A percentile compares a stretch with the other conserved stretches of the same genome.
These are phyloP conservation scores for Oligia strigilis DNA, from an alignment of 2,888 invertebrate genomes.

Conservation along the genomic window DNA sequence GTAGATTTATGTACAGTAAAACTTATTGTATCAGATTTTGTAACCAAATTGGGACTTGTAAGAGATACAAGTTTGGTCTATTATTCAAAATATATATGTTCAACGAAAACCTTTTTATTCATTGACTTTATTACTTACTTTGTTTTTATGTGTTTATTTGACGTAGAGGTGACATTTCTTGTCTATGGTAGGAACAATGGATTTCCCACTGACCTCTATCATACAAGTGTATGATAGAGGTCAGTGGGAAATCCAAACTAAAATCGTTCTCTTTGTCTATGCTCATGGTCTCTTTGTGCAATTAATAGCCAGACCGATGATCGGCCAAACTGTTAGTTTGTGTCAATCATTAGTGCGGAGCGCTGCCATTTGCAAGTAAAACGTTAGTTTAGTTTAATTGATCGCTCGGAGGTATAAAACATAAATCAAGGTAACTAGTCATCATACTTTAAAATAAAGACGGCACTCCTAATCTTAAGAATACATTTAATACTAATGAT, in stretches of 20 bases:
- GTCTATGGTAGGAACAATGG: slow-evolving; percentile 10
- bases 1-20: slow-evolving; percentile 36
- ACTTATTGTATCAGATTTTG: slow-evolving; percentile 50
- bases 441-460: background rate
- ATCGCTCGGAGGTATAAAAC: slow-evolving; percentile 2
- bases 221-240: no score
- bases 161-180: slow-evolving; percentile 1
- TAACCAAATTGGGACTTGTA: slow-evolving; percentile 44
- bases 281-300: slow-evolving; percentile 34
- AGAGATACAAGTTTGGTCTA: slow-evolving; percentile 23
- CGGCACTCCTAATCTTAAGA: background rate
- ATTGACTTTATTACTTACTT: no score
- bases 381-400: slow-evolving; percentile 24
- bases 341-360: slow-evolving; percentile 20
- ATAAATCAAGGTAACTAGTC: background rate
- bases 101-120: slow-evolving; percentile 24
- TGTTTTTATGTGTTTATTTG: slow-evolving; percentile 13
- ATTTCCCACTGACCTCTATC: no score
- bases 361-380: slow-evolving; percentile 32
- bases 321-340: slow-evolving; percentile 31
- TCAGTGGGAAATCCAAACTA: background rate
- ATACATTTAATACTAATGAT: background rate
- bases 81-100: slow-evolving; percentile 21
- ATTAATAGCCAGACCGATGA: slow-evolving; percentile 43
- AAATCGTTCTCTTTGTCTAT: slow-evolving; percentile 19